Base-by-base conservation (phyloP, 1,140 invertebrate species). In the Antheraea mylitta region DNA sequence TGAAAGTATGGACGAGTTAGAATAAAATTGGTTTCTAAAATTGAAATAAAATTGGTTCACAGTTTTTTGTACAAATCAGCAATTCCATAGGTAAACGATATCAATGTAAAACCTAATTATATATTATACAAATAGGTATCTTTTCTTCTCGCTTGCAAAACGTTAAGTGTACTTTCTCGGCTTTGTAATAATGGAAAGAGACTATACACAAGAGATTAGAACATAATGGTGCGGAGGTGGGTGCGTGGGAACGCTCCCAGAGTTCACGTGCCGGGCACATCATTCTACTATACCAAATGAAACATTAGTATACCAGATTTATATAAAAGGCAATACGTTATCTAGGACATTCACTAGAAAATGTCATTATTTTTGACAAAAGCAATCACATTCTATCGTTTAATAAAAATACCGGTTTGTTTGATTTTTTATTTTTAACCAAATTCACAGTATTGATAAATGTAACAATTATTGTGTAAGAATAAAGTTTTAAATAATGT, bases 191-290 rank as follows among this genome's bases (percentile, higher is more conserved):
- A 89, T 85, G 81, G 80, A 86, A 85, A 87, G 83, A 87, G 81
- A 86, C 78, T 58, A 59, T 58, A 13, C 85, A 82, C 78, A 85
- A 88, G 83, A 89, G 87, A 90, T 90, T 90, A 88, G 83, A 90
- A 87, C 84, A 89, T 89, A 89, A 90, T 90, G 77, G 81, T 86
- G 83, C 76, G 85, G 85, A 89, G 88, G 88, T 90, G 88, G 85
- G 71, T 82, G 85, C 90, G 90, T 92, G 90, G 88, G 90, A 92
- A 90, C 78, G 77, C 87, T 92, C 90, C 88, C 90, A 92, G 90
- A 83, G 83, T 84, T 90, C 85, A 87, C 82, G 83, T 86, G 83
- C 82, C 80, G 73, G 77, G 79, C 78, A 81, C 82, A 84, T 79
- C 83, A 79, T 69, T 80, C 80, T 74, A 73, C 82, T 76, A 81